phyloP scores from a whole-genome alignment of 2,797 vertebrate species.

The Gobionotothen gibberifrons region DNA sequence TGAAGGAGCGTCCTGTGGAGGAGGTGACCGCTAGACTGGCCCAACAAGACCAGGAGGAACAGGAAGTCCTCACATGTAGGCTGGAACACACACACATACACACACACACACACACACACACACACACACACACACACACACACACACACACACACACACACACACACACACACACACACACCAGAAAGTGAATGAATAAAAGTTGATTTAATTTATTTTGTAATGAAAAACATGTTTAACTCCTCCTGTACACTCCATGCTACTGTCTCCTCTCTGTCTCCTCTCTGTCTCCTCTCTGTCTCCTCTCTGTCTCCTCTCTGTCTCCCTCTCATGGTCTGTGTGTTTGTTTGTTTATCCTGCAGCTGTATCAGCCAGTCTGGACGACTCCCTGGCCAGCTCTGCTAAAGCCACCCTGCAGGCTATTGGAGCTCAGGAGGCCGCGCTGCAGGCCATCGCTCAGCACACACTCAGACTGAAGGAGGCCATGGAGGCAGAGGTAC shows the following conservation, averaged over 20 bases:
- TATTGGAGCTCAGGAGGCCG: constrained; percentile 92
- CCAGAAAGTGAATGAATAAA: no score
- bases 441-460: constrained; percentile 87
- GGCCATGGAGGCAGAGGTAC: constrained; percentile 95
- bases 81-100: not conserved
- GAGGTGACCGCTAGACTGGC: constrained; percentile 91
- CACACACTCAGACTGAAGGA: constrained; percentile 90
- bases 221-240: not conserved
- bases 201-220: no score
- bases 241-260: not conserved
- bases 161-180: not conserved
- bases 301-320: not conserved
- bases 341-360: not conserved
- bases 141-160: not conserved
- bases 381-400: constrained; percentile 85
- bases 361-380: constrained; percentile 88
- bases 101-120: not conserved
- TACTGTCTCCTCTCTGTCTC: not conserved
- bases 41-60: constrained; percentile 89
- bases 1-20: constrained; percentile 90
- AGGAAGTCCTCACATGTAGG: constrained; percentile 85
- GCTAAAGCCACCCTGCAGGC: constrained; percentile 89
- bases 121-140: not conserved
- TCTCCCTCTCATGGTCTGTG: not conserved
- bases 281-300: no score